Evolutionary conservation across 2,113 vertebrate genomes (phyloP).

Genomic region (Patagioenas fasciata): DNA sequence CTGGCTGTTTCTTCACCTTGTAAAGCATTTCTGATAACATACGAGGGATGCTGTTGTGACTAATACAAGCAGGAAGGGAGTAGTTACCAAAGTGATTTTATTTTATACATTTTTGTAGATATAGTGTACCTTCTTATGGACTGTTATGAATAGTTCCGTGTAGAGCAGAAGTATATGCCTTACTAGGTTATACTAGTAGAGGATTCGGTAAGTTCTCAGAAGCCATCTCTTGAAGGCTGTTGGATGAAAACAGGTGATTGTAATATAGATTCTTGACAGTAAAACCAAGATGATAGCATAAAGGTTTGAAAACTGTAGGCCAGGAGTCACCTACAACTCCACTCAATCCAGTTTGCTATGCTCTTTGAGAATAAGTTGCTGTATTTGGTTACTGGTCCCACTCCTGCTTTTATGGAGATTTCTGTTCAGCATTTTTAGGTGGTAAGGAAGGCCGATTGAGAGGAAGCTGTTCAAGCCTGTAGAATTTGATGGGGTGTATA

Average conservation of each 20-base stretch:
- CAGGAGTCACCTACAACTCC: neutral
- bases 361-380: neutral
- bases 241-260: neutral
- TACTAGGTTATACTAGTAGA: neutral
- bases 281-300: neutral
- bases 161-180: neutral
- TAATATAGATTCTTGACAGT: neutral
- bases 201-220: neutral
- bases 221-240: neutral
- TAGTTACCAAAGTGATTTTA: neutral
- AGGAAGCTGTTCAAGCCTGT: neutral
- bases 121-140: fast-evolving
- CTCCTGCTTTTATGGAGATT: neutral
- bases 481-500: neutral
- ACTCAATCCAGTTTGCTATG: neutral
- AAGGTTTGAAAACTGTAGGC: neutral
- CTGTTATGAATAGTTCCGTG: neutral
- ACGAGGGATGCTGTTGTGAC: neutral
- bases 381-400: neutral
- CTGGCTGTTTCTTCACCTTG: neutral
- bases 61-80: neutral
- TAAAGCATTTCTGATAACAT: neutral
- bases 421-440: neutral
- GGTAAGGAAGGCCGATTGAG: neutral
- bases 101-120: neutral